A percentile compares a stretch with the other conserved stretches of the same genome.
phyloP scores from a whole-genome alignment of 2,888 invertebrate genomes.

The Portevinia maculata region DNA sequence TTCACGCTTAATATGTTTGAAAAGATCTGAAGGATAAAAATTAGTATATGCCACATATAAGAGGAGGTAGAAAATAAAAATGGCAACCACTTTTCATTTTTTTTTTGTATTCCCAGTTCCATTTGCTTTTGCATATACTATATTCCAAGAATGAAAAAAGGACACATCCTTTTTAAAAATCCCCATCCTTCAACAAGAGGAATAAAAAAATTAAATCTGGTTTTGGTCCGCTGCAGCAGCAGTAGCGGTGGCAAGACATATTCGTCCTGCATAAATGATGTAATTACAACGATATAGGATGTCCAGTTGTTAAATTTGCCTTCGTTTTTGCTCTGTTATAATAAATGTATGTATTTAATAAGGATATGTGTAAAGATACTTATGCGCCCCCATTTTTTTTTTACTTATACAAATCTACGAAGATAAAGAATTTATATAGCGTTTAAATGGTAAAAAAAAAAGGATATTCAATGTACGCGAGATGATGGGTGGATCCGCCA shows the following conservation, averaged over 20 bases:
- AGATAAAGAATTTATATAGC: slow-evolving; percentile 54
- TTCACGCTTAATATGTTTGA: slow-evolving; percentile 64
- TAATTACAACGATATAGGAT: slow-evolving; percentile 78
- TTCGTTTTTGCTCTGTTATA: slow-evolving; percentile 64
- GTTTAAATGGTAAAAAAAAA: slow-evolving; percentile 38
- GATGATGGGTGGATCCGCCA: slow-evolving; percentile 46
- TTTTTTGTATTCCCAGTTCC: slow-evolving; percentile 53
- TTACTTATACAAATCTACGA: slow-evolving; percentile 31
- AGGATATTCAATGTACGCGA: slow-evolving; percentile 47
- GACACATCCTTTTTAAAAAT: slow-evolving; percentile 68
- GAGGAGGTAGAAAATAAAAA: slow-evolving; percentile 66
- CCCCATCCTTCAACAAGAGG: slow-evolving; percentile 48
- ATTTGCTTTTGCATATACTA: slow-evolving; percentile 61
- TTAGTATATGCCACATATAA: slow-evolving; percentile 57
- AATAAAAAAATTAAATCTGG: slow-evolving; percentile 74
- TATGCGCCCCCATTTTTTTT: slow-evolving; percentile 53
- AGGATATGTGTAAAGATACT: slow-evolving; percentile 64
- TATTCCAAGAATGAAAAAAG: slow-evolving; percentile 63
- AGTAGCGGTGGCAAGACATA: slow-evolving; percentile 77
- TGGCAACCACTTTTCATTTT: slow-evolving; percentile 66
- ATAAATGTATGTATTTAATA: slow-evolving; percentile 70
- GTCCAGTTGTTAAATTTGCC: slow-evolving; percentile 70
- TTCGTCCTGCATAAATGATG: slow-evolving; percentile 81
- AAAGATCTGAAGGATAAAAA: slow-evolving; percentile 69
- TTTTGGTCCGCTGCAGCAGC: slow-evolving; percentile 72